Percentiles rank a stretch among this genome's conserved stretches.
Conservation (phyloP, 2,888 invertebrate species). For the Spodoptera picta region DNA sequence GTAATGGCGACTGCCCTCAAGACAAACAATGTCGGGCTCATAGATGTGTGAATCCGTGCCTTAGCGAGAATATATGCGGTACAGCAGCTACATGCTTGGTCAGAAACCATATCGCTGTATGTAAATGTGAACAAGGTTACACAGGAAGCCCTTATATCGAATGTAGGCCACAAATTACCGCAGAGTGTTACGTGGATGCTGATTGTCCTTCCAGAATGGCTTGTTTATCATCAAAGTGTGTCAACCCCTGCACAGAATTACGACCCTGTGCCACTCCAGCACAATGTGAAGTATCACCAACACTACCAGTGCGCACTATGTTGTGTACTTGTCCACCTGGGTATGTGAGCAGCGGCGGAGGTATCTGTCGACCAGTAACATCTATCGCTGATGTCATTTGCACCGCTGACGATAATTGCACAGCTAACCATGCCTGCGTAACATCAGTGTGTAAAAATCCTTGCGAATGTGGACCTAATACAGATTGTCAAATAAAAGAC, state of each 20-base stretch:
- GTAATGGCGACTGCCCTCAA: constrained; percentile 95
- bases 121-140: constrained; percentile 93
- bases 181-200: constrained; percentile 93
- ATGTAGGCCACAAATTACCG: constrained; percentile 92
- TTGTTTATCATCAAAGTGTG: constrained; percentile 94
- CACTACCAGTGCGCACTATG: constrained; percentile 95
- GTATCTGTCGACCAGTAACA: constrained; percentile 93
- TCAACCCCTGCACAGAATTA: constrained; percentile 93
- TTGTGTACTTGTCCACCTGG: constrained; percentile 96
- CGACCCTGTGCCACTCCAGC: constrained; percentile 94
- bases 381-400: constrained; percentile 91
- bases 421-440: constrained; percentile 93
- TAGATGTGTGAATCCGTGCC: constrained; percentile 95
- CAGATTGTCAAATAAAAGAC: constrained; percentile 94
- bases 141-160: constrained; percentile 94
- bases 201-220: constrained; percentile 94
- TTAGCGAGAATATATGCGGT: constrained; percentile 93
- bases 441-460: constrained; percentile 94
- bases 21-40: constrained; percentile 95
- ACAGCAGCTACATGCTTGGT: constrained; percentile 93
- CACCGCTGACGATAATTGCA: constrained; percentile 93
- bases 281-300: constrained; percentile 93
- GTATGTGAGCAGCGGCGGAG: constrained; percentile 95
- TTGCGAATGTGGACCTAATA: constrained; percentile 95
- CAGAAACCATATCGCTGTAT: constrained; percentile 94